These are phyloP conservation scores for Vanessa atalanta DNA, from an alignment of 1,140 invertebrate genomes.

Conservation along the genomic window DNA sequence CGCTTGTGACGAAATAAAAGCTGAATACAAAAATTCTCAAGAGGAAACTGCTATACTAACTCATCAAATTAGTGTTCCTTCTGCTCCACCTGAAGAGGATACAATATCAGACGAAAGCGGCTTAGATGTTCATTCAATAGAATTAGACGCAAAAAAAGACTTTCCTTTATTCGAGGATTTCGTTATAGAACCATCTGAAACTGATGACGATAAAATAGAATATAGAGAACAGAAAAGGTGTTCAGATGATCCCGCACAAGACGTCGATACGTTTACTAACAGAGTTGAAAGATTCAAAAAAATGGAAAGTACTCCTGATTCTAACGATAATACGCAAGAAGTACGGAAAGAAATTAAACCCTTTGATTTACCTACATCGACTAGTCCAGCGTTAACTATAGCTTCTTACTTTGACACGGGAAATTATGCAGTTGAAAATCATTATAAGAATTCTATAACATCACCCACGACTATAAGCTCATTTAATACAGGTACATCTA, in stretches of 20 bases:
- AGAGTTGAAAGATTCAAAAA: constrained; percentile 68
- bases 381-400: constrained; percentile 53
- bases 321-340: constrained; percentile 40
- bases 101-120: constrained; percentile 64
- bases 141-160: constrained; percentile 72
- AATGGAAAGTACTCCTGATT: constrained; percentile 48
- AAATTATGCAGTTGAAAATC: constrained; percentile 71
- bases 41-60: constrained; percentile 50
- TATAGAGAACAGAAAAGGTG: constrained; percentile 51
- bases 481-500: constrained; percentile 22
- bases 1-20: constrained; percentile 69
- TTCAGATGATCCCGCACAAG: constrained; percentile 47
- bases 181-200: constrained; percentile 67
- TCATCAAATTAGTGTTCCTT: constrained; percentile 55
- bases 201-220: constrained; percentile 68
- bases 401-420: constrained; percentile 76
- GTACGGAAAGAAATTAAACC: constrained; percentile 31
- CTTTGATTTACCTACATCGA: constrained; percentile 41
- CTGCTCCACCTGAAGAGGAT: constrained; percentile 64
- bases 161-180: constrained; percentile 69
- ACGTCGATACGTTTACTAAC: constrained; percentile 65
- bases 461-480: constrained; percentile 40
- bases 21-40: constrained; percentile 55
- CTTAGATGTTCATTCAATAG: constrained; percentile 69
- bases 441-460: constrained; percentile 59